Base-by-base conservation (phyloP, 2,888 invertebrate genomes). In the Lepas anatifera region DNA sequence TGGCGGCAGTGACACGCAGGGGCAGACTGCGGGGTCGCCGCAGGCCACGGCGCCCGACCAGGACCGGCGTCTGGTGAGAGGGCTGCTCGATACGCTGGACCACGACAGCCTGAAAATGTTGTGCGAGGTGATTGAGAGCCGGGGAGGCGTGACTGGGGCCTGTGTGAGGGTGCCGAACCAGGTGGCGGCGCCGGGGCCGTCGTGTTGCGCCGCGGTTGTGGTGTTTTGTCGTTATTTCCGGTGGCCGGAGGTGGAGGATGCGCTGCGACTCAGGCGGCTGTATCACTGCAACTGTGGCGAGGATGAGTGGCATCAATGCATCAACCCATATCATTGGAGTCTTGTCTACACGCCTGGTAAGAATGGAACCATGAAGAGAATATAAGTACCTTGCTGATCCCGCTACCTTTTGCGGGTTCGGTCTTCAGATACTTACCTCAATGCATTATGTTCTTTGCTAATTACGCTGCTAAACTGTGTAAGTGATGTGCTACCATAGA, bases 151-250 rank as follows among this genome's bases (percentile, higher is more conserved):
- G 32, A 32, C 35, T 22, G 58, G 58, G 32, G 16, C 58, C 32
- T 58, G 58, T 22, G 58, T 58, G 8, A 10, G 22, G 16, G 58
- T 58, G 58, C 58, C 35, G 58, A 58, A 35, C 8, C 13, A 22
- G 16, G 58, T 35, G 58, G 32, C 22, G 22, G 58, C 35, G 6
- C 58, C 35, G 32, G 35, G 58, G 58, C 35, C 58, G 58, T 22
- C 22, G 58, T 32, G 58, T 58, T 32, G 32, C 58, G 35, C 58
- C 32, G 22, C 8, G 32, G 58, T 58, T 58, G 58, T 58, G 32
- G 22, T 58, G 58, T 35, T 58, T 22, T 58, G 58, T 35, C 58
- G 58, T 22, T 58, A 58, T 22, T 58, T 58, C 58, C 58, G 58
- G 25, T 58, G 58, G 58, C 58, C 35, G 32, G 58, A 58, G 18